Base-by-base conservation (phyloP, 2,113 vertebrate genomes). In the Sminthopsis crassicaudata region DNA sequence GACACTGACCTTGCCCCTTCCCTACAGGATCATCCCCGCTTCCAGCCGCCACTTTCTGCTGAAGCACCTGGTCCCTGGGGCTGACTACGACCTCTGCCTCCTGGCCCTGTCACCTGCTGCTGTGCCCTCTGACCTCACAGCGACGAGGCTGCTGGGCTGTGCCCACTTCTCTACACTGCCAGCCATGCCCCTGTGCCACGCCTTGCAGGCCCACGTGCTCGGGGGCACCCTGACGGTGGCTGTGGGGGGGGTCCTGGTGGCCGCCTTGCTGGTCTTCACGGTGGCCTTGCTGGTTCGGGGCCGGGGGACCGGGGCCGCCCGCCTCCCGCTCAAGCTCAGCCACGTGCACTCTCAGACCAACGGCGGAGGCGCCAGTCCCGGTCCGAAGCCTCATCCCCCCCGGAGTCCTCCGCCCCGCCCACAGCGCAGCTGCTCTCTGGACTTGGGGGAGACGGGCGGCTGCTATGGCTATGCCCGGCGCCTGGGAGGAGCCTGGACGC, bases 281-380 rank as follows among this genome's bases (percentile, higher is more conserved):
- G 99, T 99, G 95, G 99, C 98, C 90, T 99, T 99, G 98, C 99
- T 99, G 99, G 99, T 99, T 95, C 99, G 99, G 96, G 99, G 99
- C 96, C 98, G 99, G 27, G 99, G 99, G 90, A 99, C 99, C 0
- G 98, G 98, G 94, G 98, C 99, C 25, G 95, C 96, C 95, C 98
- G 97, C 25, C 95, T 98, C 0, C 96, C 97, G 19, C 98, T 97
- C 98, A 99, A 97, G 98, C 99, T 97, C 84, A 99, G 92, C 94
- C 99, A 99, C 7, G 98, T 99, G 96, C 99, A 99, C 60, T 98
- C 98, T 14, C 99, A 99, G 97, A 99, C 99, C 67, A 99, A 99
- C 1, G 99, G 99, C 7, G 99, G 99, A 8, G 99, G 99, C 7
- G 98, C 98, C 97, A 97, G 97, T 88, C 98, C 98, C 27, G 96